Percentiles rank a stretch among this genome's conserved stretches.
These are phyloP conservation scores for Magallana ariakensis DNA, from an alignment of 1,140 invertebrate species.

Conservation along the genomic window DNA sequence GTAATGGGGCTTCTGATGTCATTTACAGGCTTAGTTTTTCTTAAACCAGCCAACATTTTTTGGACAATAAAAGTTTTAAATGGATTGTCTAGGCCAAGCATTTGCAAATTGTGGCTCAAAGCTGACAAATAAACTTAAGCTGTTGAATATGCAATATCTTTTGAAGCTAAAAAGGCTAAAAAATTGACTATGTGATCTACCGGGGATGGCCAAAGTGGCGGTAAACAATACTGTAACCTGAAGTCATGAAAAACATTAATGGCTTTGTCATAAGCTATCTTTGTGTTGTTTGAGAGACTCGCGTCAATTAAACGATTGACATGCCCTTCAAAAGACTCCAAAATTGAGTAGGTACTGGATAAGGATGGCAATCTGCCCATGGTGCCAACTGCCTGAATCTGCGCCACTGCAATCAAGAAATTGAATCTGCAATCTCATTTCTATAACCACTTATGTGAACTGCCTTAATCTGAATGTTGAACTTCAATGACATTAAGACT, in stretches of 20 bases:
- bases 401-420: too few relatives aligned
- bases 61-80: not conserved
- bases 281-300: not conserved
- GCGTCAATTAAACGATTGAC: constrained; percentile 12
- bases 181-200: constrained; percentile 19
- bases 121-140: not conserved
- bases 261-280: not conserved
- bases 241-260: not conserved
- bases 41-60: constrained; percentile 30
- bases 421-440: not conserved
- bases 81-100: not conserved
- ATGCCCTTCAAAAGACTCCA: not conserved
- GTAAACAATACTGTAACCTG: not conserved
- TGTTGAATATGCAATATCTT: not conserved
- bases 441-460: not conserved
- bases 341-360: too few relatives aligned
- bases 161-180: not conserved
- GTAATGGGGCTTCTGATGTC: not conserved
- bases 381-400: too few relatives aligned
- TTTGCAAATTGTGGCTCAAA: not conserved
- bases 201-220: not conserved
- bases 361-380: too few relatives aligned
- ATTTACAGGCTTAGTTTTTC: not conserved
- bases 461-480: constrained; percentile 32
- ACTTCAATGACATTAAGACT: constrained; percentile 5